A percentile compares a stretch with the other conserved stretches of the same genome.
phyloP scores from a whole-genome alignment of 1,140 invertebrate genomes.

The Maniola jurtina region DNA sequence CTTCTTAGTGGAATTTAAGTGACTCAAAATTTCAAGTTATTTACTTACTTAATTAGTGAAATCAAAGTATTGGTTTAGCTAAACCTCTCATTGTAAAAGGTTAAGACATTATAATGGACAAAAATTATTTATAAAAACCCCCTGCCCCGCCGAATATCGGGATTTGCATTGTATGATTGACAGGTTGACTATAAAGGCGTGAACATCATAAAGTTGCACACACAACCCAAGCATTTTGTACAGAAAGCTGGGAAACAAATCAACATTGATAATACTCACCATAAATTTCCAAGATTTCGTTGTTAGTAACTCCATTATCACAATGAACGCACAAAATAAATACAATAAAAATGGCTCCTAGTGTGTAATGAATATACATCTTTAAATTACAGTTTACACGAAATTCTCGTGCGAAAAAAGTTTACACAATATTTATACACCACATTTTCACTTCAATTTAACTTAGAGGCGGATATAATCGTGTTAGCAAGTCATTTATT shows the following conservation, averaged over 20 bases:
- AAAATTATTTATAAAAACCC: background rate
- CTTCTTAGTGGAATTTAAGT: no score
- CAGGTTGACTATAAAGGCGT: slow-evolving; percentile 29
- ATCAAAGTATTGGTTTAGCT: no score
- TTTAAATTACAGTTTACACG: slow-evolving; percentile 59
- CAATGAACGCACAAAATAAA: slow-evolving; percentile 78
- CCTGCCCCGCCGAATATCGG: background rate
- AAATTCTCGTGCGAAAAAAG: slow-evolving; percentile 45
- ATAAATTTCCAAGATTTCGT: slow-evolving; percentile 71
- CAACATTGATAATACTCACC: slow-evolving; percentile 48
- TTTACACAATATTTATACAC: slow-evolving; percentile 61
- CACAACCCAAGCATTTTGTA: slow-evolving; percentile 9
- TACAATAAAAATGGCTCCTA: slow-evolving; percentile 78
- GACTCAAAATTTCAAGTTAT: no score
- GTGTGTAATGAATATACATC: slow-evolving; percentile 70
- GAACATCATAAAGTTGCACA: slow-evolving; percentile 16
- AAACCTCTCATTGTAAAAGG: no score
- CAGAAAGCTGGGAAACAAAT: background rate
- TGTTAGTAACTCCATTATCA: slow-evolving; percentile 73
- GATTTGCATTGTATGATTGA: slow-evolving; percentile 16
- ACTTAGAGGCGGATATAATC: slow-evolving; percentile 56
- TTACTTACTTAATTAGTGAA: no score
- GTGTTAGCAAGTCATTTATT: slow-evolving; percentile 61
- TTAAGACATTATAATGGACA: background rate
- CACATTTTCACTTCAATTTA: slow-evolving; percentile 67